Percentiles rank a stretch among this genome's conserved stretches.
Evolutionary conservation across 2,888 invertebrate genomes (phyloP).

Genomic region (Brachyptera risi): DNA sequence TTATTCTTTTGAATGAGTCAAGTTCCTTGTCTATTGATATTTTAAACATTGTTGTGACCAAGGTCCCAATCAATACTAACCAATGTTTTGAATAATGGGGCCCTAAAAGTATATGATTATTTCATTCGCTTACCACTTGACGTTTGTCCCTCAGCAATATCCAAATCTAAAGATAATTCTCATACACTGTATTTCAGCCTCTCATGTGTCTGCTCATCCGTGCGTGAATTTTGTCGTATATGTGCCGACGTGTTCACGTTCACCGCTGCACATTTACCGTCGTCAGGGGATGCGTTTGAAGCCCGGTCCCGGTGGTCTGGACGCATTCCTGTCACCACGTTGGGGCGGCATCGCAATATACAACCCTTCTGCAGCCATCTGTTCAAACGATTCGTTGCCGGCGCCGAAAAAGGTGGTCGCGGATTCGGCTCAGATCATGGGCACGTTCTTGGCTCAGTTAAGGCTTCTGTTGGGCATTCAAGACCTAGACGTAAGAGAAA

Average conservation of each 20-base stretch:
- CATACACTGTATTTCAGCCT: conserved; percentile 49
- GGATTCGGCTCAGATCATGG: conserved; percentile 62
- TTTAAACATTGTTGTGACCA: too few species aligned
- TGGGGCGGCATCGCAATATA: conserved; percentile 88
- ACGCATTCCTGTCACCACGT: conserved; percentile 75
- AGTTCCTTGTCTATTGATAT: too few species aligned
- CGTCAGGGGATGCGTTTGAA: conserved; percentile 42
- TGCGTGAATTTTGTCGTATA: conserved; percentile 83
- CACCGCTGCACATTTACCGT: conserved; percentile 71
- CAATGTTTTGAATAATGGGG: too few species aligned
- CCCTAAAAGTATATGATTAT: too few species aligned
- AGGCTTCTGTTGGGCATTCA: conserved; percentile 68
- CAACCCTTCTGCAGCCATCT: conserved; percentile 53
- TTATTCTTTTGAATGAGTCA: too few species aligned
- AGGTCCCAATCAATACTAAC: too few species aligned
- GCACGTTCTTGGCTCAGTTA: conserved; percentile 71
- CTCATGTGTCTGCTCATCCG: conserved; percentile 76
- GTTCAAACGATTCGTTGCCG: conserved; percentile 27
- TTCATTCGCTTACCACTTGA: too few species aligned
- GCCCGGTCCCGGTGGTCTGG: conserved; percentile 46
- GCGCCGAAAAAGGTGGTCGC: conserved; percentile 49
- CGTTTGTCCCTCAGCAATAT: too few species aligned
- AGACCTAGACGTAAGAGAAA: conserved; percentile 52
- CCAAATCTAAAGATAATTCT: too few species aligned
- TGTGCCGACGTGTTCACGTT: conserved; percentile 65